Conservation (phyloP, 37 sponge, comb jelly and placozoan genomes). For the Geodia barretti region DNA sequence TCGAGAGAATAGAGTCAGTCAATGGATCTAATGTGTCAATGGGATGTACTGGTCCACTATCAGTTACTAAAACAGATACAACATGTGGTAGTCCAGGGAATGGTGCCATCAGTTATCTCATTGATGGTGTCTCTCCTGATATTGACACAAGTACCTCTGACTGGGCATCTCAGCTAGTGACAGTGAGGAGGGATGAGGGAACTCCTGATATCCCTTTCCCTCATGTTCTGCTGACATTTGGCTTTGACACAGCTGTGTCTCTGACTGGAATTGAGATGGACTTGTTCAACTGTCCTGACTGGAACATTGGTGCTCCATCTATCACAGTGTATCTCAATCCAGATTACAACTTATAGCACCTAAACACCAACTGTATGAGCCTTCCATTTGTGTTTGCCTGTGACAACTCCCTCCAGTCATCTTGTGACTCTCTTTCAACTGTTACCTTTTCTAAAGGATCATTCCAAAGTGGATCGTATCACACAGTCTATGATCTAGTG, state of each 20-base stretch:
- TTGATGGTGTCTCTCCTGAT: too few relatives aligned
- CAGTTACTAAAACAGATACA: too few relatives aligned
- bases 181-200: background rate
- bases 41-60: too few relatives aligned
- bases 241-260: background rate
- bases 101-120: too few relatives aligned
- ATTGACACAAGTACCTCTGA: too few relatives aligned
- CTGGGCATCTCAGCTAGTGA: background rate
- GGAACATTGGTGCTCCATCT: background rate
- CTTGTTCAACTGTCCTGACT: background rate
- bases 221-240: background rate
- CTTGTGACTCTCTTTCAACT: background rate
- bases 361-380: background rate
- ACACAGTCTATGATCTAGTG: background rate
- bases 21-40: too few relatives aligned
- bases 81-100: too few relatives aligned
- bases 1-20: too few relatives aligned
- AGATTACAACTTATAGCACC: background rate
- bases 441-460: background rate
- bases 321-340: background rate
- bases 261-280: background rate
- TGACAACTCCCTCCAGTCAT: background rate
- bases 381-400: background rate
- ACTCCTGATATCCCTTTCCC: too few relatives aligned
- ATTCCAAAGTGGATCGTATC: background rate